phyloP scores from a whole-genome alignment of 1,140 invertebrate species.

The Diprion similis region DNA sequence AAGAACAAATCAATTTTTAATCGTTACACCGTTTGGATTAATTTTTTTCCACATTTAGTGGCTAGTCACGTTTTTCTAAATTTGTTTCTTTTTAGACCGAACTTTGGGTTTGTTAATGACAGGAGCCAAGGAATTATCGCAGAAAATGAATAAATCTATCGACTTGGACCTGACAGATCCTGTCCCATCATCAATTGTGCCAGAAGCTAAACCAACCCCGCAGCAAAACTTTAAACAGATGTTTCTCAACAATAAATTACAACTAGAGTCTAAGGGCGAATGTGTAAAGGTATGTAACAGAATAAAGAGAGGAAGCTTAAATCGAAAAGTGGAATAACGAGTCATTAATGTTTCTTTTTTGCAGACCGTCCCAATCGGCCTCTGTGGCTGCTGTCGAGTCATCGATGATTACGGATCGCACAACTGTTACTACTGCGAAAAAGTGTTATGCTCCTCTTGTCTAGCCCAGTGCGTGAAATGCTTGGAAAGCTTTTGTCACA shows the following conservation, averaged over 20 bases:
- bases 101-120: constrained; percentile 43
- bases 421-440: constrained; percentile 44
- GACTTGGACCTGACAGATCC: constrained; percentile 12
- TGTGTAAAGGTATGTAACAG: constrained; percentile 31
- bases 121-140: constrained; percentile 35
- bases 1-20: no score
- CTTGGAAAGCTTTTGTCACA: constrained; percentile 42
- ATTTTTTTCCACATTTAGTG: neutral
- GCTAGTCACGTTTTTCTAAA: no score
- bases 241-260: constrained; percentile 41
- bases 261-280: constrained; percentile 32
- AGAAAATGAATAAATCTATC: constrained; percentile 21
- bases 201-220: constrained; percentile 20
- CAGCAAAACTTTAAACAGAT: constrained; percentile 40
- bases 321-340: constrained; percentile 5
- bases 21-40: neutral
- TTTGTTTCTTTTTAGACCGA: constrained; percentile 31
- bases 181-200: constrained; percentile 23
- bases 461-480: constrained; percentile 35
- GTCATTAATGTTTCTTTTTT: constrained; percentile 11
- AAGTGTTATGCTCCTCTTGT: constrained; percentile 39
- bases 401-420: constrained; percentile 26
- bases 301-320: neutral
- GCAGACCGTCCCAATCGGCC: constrained; percentile 29
- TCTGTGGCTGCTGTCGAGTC: constrained; percentile 32